phyloP scores from a whole-genome alignment of 2,113 vertebrate species.

The Phrynosoma platyrhinos region DNA sequence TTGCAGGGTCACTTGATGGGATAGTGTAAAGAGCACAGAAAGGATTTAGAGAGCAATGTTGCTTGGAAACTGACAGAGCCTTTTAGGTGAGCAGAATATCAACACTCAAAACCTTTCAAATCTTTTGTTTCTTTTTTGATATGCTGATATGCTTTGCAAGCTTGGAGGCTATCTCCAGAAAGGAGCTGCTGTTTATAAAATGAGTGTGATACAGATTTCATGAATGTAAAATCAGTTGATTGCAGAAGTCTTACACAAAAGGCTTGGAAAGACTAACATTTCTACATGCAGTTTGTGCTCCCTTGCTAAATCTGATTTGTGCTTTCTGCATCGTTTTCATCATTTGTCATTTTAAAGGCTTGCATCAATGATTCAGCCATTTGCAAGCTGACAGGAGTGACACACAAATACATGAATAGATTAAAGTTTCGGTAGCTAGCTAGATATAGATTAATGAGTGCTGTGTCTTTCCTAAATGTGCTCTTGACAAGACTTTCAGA shows the following conservation, averaged over 20 bases:
- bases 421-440: slow-evolving; percentile 53
- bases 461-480: slow-evolving; percentile 38
- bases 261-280: slow-evolving; percentile 51
- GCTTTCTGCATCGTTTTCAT: slow-evolving; percentile 61
- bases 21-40: slow-evolving; percentile 55
- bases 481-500: slow-evolving; percentile 50
- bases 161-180: slow-evolving; percentile 36
- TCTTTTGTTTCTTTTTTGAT: slow-evolving; percentile 34
- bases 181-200: slow-evolving; percentile 54
- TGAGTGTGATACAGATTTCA: slow-evolving; percentile 55
- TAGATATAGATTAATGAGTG: slow-evolving; percentile 57
- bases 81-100: slow-evolving; percentile 53
- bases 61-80: slow-evolving; percentile 64
- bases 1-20: slow-evolving; percentile 53
- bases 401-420: slow-evolving; percentile 50
- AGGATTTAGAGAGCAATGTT: slow-evolving; percentile 54
- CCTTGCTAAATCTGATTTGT: slow-evolving; percentile 57
- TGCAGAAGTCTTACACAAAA: slow-evolving; percentile 47
- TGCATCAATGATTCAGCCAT: slow-evolving; percentile 50
- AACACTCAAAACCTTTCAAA: slow-evolving; percentile 52
- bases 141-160: slow-evolving; percentile 35
- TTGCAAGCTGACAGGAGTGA: slow-evolving; percentile 58
- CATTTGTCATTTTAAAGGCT: slow-evolving; percentile 54
- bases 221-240: slow-evolving; percentile 61
- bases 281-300: slow-evolving; percentile 29